Evolutionary conservation across 2,113 vertebrate species (phyloP), one percentile per base, ranked within the genome.

Genomic region (Nannobrachium achirus): DNA sequence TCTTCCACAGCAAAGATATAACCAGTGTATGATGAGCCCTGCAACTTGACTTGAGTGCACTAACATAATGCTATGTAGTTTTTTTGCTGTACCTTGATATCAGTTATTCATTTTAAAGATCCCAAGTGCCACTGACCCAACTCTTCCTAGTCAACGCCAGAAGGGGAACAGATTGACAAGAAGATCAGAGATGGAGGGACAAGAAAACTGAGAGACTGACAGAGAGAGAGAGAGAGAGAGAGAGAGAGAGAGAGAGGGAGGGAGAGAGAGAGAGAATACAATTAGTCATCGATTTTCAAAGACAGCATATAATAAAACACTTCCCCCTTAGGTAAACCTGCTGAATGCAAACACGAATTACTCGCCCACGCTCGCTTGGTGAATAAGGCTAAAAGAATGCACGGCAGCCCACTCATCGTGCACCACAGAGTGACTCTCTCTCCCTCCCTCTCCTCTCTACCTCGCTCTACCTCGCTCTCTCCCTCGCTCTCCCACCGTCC

Each of bases 201-300:
- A 10, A 4, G 44, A 41, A 14, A 69, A 75, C 56, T 13, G 11
- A 10, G 18, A 59, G 73, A 41, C 52, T 52, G 73, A 75, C 59
- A 66, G 82, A 76, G 25, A 55, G 80, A 19, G 71, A 45, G 44
- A 18, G 57, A 76, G 71, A 69, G 0, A 56, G 25, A 68, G 10
- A 42, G 51, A 48, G 57, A 57, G 55, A 40, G 61, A 70, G 40
- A 55, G 40, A 60, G 58, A 66, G 46, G 14, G 44, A 19, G 18
- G 44, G 33, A 46, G 67, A 70, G 45, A 51, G 53, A 82, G 75
- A 75, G 56, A 46, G 63, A 85, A 75, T 61, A 88, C 86, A 92
- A 92, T 92, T 94, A 92, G 89, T 92, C 90, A 92, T 91, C 68
- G 75, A 88, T 91, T 93, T 33, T 93, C 90, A 91, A 93, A 93